A percentile compares a stretch with the other conserved stretches of the same genome.
These are phyloP conservation scores for Drosophila watanabei DNA, from an alignment of 1,140 invertebrate genomes.

Conservation along the genomic window DNA sequence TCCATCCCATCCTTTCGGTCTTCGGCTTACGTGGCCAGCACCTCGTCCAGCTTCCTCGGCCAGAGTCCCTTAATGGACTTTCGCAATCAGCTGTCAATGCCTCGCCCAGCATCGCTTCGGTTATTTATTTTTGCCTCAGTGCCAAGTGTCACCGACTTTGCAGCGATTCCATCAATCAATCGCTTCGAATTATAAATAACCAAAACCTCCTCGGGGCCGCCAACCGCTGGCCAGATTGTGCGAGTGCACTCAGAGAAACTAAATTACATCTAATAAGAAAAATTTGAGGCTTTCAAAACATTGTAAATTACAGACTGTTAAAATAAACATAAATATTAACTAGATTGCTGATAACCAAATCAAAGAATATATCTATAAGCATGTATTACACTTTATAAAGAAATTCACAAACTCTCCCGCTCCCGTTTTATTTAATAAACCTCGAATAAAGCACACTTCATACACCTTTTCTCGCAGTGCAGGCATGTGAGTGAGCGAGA, in stretches of 20 bases:
- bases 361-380: neutral
- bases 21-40: constrained; percentile 33
- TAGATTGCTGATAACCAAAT: neutral
- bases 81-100: constrained; percentile 82
- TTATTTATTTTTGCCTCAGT: constrained; percentile 82
- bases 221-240: constrained; percentile 47
- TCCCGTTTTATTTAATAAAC: neutral
- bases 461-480: constrained; percentile 9
- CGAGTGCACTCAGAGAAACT: constrained; percentile 18
- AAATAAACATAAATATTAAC: too few species aligned
- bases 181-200: constrained; percentile 80
- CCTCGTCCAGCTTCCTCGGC: constrained; percentile 39
- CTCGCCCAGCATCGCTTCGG: constrained; percentile 59
- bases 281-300: neutral
- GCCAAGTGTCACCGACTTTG: constrained; percentile 82
- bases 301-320: neutral
- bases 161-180: constrained; percentile 82
- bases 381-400: neutral
- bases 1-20: constrained; percentile 3
- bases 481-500: neutral
- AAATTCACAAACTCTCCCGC: neutral
- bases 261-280: neutral
- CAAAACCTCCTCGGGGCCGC: constrained; percentile 53
- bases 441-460: neutral
- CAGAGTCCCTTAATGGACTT: constrained; percentile 73